Conservation (phyloP, 2,797 vertebrate genomes). For the Acanthopagrus latus region DNA sequence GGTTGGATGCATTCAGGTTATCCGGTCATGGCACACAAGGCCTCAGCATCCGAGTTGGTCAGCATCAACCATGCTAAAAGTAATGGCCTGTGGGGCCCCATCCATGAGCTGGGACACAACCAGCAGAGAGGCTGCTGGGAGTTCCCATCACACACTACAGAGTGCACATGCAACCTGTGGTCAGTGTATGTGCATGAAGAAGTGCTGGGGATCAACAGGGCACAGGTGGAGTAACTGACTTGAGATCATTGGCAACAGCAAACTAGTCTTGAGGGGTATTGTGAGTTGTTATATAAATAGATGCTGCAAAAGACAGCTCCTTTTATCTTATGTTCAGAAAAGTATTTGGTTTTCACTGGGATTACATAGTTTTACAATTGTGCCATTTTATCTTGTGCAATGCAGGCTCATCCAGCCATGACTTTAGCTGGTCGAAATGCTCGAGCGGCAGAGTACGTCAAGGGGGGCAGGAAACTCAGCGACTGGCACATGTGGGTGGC, state of each 20-base stretch:
- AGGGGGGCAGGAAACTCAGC: conserved; percentile 73
- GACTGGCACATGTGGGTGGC: conserved; percentile 87
- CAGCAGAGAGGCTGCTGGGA: conserved; percentile 90
- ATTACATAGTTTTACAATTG: not conserved
- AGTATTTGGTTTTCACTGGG: not conserved
- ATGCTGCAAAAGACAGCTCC: too few relatives aligned
- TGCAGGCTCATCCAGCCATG: conserved; percentile 77
- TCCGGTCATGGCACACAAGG: conserved; percentile 88
- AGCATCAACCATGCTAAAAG: not conserved
- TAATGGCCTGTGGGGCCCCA: conserved; percentile 87
- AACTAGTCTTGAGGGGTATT: not conserved
- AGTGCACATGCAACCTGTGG: conserved; percentile 96
- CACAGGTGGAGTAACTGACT: conserved; percentile 50
- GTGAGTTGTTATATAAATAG: too few relatives aligned
- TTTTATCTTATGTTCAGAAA: not conserved
- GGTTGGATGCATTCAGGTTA: conserved; percentile 95
- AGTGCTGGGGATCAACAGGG: conserved; percentile 85
- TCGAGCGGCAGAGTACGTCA: conserved; percentile 63
- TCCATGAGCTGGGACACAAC: conserved; percentile 95
- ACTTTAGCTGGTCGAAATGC: conserved; percentile 42
- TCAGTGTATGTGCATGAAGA: conserved; percentile 92
- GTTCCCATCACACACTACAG: conserved; percentile 89
- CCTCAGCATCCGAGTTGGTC: conserved; percentile 73
- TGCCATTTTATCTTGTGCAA: not conserved
- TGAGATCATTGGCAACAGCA: not conserved